A percentile compares a stretch with the other conserved stretches of the same genome.
These are phyloP conservation scores for Centropristis striata DNA, from an alignment of 2,113 vertebrate species.

Conservation along the genomic window DNA sequence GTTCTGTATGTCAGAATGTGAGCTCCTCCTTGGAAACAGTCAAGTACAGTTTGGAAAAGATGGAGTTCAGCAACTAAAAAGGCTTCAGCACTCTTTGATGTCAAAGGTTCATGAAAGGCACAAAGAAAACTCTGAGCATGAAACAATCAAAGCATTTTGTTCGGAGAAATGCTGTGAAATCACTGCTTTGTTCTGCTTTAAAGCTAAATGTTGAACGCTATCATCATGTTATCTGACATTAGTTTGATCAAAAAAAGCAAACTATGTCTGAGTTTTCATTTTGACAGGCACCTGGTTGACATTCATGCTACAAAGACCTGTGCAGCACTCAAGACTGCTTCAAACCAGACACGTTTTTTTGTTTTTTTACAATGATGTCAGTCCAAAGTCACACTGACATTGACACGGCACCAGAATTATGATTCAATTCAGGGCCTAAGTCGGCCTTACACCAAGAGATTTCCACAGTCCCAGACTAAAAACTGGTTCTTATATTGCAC, in stretches of 20 bases:
- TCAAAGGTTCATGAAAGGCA: constrained; percentile 16
- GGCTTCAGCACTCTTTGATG: constrained; percentile 14
- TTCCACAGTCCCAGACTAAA: no score
- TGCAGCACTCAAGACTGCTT: neutral
- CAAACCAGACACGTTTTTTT: no score
- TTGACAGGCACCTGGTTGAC: neutral
- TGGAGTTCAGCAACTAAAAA: neutral
- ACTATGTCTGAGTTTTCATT: neutral
- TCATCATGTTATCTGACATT: neutral
- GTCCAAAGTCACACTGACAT: neutral
- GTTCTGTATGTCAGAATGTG: constrained; percentile 5
- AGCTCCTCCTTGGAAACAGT: neutral
- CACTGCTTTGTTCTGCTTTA: neutral
- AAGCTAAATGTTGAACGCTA: neutral
- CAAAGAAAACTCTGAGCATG: neutral
- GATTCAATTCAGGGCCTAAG: neutral
- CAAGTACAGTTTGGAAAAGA: neutral
- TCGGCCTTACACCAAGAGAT: no score
- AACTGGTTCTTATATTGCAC: no score
- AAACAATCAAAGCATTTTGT: neutral
- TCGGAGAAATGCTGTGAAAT: neutral
- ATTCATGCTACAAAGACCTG: neutral
- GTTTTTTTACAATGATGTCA: neutral
- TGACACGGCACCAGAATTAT: no score
- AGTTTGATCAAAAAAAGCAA: neutral